Conservation (phyloP, 2,113 vertebrate genomes). For the Pipra filicauda region DNA sequence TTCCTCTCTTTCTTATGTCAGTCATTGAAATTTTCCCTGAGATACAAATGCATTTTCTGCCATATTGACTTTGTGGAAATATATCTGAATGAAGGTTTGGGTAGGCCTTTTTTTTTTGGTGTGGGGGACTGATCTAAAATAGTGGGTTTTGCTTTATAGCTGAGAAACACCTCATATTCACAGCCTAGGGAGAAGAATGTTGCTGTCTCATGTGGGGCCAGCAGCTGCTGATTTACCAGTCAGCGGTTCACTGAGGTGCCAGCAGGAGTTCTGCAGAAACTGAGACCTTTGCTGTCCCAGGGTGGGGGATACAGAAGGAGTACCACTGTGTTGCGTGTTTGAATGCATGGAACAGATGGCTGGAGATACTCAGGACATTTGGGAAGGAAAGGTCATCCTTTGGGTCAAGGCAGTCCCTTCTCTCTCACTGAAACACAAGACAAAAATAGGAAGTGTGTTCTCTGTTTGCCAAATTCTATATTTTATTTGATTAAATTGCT, state of each 20-base stretch:
- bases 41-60: neutral
- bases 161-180: neutral
- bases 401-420: neutral
- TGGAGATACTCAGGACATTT: neutral
- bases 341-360: neutral
- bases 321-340: neutral
- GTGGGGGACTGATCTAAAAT: neutral
- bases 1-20: neutral
- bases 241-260: neutral
- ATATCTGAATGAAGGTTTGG: neutral
- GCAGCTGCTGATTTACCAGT: neutral
- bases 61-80: neutral
- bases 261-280: neutral
- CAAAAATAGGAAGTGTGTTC: neutral
- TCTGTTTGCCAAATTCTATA: fast-evolving
- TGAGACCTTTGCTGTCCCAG: fast-evolving
- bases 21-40: neutral
- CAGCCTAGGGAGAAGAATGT: neutral
- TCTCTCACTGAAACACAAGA: neutral
- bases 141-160: neutral
- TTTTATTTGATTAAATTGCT: neutral
- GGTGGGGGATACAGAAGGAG: neutral
- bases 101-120: neutral
- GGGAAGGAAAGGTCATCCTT: neutral
- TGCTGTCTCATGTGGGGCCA: neutral